phyloP scores from a whole-genome alignment of 1,140 invertebrate species.

The Zophobas atratus region DNA sequence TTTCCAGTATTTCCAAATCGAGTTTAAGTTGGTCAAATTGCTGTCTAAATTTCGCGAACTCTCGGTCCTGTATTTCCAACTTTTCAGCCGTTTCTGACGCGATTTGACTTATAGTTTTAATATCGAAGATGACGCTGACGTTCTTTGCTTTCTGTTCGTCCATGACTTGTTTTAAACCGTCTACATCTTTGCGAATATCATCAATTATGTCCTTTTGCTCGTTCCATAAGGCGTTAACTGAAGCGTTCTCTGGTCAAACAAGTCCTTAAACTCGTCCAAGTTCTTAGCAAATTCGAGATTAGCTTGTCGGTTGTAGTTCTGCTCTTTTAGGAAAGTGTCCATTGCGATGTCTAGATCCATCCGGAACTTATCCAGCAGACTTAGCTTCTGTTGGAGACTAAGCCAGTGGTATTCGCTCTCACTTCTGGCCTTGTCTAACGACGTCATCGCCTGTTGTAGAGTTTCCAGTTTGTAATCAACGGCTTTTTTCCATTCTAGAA shows the following conservation, averaged over 20 bases:
- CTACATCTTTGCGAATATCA: slow-evolving; percentile 66
- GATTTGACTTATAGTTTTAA: slow-evolving; percentile 61
- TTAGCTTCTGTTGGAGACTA: slow-evolving; percentile 35
- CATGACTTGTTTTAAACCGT: slow-evolving; percentile 63
- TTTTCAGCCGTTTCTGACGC: slow-evolving; percentile 61
- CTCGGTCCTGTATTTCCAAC: slow-evolving; percentile 60
- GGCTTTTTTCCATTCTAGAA: slow-evolving; percentile 54
- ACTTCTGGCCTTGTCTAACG: slow-evolving; percentile 30
- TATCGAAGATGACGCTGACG: slow-evolving; percentile 60
- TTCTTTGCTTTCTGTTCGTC: slow-evolving; percentile 62
- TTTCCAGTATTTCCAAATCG: slow-evolving; percentile 61
- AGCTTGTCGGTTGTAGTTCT: slow-evolving; percentile 72
- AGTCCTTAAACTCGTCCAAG: slow-evolving; percentile 75
- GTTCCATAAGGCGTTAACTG: slow-evolving; percentile 64
- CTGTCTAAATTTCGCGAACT: slow-evolving; percentile 54
- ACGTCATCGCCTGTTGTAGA: slow-evolving; percentile 39
- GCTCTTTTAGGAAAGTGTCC: slow-evolving; percentile 72
- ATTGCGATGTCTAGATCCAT: slow-evolving; percentile 72
- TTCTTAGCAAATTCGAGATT: slow-evolving; percentile 74
- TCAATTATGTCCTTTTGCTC: slow-evolving; percentile 65
- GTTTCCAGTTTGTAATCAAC: slow-evolving; percentile 50
- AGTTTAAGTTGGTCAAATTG: slow-evolving; percentile 61
- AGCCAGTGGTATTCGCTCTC: slow-evolving; percentile 43
- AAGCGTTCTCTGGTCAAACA: slow-evolving; percentile 65
- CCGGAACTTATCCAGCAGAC: slow-evolving; percentile 71